Conservation (phyloP, 2,797 vertebrate genomes). For the Poeciliopsis infans region DNA sequence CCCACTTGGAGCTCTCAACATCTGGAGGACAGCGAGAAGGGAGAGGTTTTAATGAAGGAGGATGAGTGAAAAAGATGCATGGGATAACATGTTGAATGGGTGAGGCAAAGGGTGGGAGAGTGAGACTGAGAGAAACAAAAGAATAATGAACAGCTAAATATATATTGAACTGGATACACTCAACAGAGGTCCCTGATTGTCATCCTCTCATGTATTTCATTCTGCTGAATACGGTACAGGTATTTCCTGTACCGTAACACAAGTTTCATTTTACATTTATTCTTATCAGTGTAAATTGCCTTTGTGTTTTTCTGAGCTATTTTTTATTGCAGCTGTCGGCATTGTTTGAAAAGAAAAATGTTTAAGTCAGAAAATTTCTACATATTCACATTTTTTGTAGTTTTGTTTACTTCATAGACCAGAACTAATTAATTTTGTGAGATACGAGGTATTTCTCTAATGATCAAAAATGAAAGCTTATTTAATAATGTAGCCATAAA, state of each 20-base stretch:
- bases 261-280: background rate
- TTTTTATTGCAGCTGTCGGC: background rate
- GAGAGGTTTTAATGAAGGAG: conserved; percentile 6
- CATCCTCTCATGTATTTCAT: background rate
- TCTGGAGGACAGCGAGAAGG: background rate
- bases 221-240: too few relatives aligned
- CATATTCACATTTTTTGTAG: background rate
- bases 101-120: background rate
- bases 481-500: background rate
- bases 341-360: background rate
- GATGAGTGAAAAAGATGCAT: background rate
- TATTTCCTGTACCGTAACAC: background rate
- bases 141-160: background rate
- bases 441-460: background rate
- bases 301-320: background rate
- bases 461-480: background rate
- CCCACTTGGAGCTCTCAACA: background rate
- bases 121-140: background rate
- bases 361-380: background rate
- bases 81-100: conserved; percentile 1
- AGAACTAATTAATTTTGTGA: background rate
- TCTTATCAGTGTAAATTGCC: background rate
- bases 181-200: background rate
- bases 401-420: background rate
- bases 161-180: background rate